Percentiles rank a stretch among this genome's conserved stretches.
These are phyloP conservation scores for Eutrigla gurnardus DNA, from an alignment of 2,797 vertebrate species.

Conservation along the genomic window DNA sequence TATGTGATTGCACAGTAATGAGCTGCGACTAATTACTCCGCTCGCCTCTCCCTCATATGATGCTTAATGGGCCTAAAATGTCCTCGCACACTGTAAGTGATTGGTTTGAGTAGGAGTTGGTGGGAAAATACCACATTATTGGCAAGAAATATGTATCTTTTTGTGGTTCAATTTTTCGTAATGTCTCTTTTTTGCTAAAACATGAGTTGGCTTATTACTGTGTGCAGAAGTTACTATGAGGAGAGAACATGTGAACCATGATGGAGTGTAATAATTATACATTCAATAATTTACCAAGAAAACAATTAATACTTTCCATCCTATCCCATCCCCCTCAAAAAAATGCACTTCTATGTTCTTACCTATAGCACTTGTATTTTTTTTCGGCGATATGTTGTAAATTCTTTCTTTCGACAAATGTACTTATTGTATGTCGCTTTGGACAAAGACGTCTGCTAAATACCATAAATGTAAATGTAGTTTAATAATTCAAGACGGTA, in stretches of 20 bases:
- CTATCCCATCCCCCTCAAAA: no score
- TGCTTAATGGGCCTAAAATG: slow-evolving; percentile 35
- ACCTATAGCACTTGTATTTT: no score
- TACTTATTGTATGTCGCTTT: no score
- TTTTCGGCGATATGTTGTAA: no score
- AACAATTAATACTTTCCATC: slow-evolving; percentile 16
- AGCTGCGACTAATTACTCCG: slow-evolving; percentile 38
- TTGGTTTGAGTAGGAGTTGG: slow-evolving; percentile 18
- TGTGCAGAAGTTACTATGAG: not conserved
- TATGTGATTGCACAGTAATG: slow-evolving; percentile 26
- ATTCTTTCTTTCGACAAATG: no score
- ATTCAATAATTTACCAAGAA: slow-evolving; percentile 22
- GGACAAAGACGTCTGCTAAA: no score
- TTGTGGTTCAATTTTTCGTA: not conserved
- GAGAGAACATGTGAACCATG: not conserved
- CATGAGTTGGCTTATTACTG: not conserved
- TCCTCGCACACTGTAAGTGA: slow-evolving; percentile 15
- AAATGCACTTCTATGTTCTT: no score
- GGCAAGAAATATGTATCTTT: not conserved
- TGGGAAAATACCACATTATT: not conserved
- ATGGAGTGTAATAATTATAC: slow-evolving; percentile 7
- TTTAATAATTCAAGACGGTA: slow-evolving; percentile 15
- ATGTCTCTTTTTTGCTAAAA: not conserved
- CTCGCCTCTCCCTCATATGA: slow-evolving; percentile 18
- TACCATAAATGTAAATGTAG: not conserved